These are phyloP conservation scores for Rhabdomys dilectus DNA, from an alignment of 2,113 vertebrate species.

Conservation along the genomic window DNA sequence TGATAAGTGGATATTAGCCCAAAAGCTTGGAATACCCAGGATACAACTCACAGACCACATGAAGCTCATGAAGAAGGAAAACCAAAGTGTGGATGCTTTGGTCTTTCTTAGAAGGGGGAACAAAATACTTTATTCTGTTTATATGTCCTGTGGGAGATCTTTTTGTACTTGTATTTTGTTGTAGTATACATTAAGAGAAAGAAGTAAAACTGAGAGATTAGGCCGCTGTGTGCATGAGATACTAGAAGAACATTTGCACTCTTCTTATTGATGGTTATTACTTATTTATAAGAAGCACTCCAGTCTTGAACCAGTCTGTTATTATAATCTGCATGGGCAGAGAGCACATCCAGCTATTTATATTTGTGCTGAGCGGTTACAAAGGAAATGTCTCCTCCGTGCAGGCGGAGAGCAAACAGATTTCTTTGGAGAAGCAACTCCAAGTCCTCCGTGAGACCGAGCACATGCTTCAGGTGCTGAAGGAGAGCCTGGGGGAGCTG, in stretches of 20 bases:
- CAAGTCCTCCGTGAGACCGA: conserved; percentile 92
- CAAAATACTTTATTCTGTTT: not conserved
- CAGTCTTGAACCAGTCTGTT: conserved; percentile 41
- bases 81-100: too few relatives aligned
- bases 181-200: not conserved
- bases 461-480: conserved; percentile 92
- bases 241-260: not conserved
- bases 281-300: not conserved
- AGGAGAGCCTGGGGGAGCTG: conserved; percentile 93
- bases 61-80: too few relatives aligned
- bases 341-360: not conserved
- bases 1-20: too few relatives aligned
- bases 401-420: conserved; percentile 94
- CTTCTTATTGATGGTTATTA: not conserved
- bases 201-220: conserved; percentile 13
- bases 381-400: conserved; percentile 22
- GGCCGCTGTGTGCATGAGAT: not conserved
- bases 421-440: conserved; percentile 94
- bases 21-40: too few relatives aligned
- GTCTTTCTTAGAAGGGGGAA: too few relatives aligned
- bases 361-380: not conserved
- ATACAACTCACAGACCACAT: too few relatives aligned
- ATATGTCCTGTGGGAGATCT: not conserved
- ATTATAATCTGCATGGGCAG: not conserved
- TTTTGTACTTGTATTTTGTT: conserved; percentile 8